Conservation (phyloP, 2,888 invertebrate species). For the Calameuta filiformis region DNA sequence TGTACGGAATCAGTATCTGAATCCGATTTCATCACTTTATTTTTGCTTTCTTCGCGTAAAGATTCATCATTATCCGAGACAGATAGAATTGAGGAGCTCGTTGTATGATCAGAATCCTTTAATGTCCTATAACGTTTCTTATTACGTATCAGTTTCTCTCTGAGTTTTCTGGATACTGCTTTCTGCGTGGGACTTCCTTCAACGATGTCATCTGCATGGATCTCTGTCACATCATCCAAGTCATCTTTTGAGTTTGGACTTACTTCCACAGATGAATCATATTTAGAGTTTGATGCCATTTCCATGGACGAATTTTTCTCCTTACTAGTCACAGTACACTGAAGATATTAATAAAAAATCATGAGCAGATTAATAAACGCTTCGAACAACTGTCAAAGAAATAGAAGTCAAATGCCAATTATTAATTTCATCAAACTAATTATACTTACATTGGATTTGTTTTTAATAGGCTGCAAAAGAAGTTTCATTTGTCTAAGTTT, state of each 20-base stretch:
- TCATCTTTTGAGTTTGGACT: neutral
- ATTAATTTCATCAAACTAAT: neutral
- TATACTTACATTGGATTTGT: constrained; percentile 27
- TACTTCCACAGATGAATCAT: neutral
- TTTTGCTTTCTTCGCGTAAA: neutral
- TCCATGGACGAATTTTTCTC: neutral
- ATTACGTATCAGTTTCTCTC: neutral
- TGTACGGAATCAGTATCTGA: neutral
- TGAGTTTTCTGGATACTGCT: neutral
- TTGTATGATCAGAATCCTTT: neutral
- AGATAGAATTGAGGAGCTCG: neutral
- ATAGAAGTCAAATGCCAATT: neutral
- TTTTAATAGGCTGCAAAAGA: constrained; percentile 30
- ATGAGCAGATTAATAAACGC: neutral
- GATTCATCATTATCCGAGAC: neutral
- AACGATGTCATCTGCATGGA: neutral
- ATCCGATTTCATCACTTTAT: neutral
- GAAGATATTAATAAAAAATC: neutral
- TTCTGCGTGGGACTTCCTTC: neutral
- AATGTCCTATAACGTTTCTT: neutral
- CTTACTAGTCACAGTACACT: neutral
- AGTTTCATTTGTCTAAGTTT: constrained; percentile 48
- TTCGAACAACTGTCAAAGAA: neutral
- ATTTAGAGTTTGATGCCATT: neutral
- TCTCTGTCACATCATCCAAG: neutral